Base-by-base conservation (phyloP, 2,797 vertebrate species). In the Heliangelus exortis region DNA sequence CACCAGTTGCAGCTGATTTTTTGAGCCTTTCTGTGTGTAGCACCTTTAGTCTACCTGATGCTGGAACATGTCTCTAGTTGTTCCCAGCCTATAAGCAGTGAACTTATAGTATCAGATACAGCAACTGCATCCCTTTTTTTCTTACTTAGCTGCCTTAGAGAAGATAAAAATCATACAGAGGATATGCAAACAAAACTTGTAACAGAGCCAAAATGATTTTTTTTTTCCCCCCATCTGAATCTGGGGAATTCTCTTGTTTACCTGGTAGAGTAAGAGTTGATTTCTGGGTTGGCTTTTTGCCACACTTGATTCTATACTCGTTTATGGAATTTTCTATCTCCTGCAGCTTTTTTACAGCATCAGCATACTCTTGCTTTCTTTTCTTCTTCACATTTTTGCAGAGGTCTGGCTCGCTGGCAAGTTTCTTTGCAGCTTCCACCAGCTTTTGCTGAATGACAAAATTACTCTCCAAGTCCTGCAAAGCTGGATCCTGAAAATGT, bases 381-480 rank as follows among this genome's bases (percentile, higher is more conserved):
- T 99, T 99, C 84, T 98, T 99, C 97, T 98, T 99, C 91, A 99
- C 98, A 0, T 99, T 99, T 97, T 99, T 99, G 93, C 98, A 97
- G 50, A 99, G 97, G 89, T 99, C 99, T 2, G 96, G 97, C 96
- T 99, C 99, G 0, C 45, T 98, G 77, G 99, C 98, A 26, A 99
- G 98, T 96, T 99, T 99, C 94, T 98, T 98, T 5, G 98, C 98
- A 10, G 99, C 99, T 97, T 99, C 99, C 36, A 99, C 98, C 28
- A 99, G 98, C 97, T 99, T 99, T 92, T 99, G 99, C 96, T 99
- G 99, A 89, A 99, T 98, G 26, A 99, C 97, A 82, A 99, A 99
- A 93, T 98, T 98, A 96, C 98, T 98, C 97, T 99, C 99, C 96
- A 99, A 95, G 93, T 99, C 98, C 94, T 99, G 98, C 85, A 99